Evolutionary conservation across 2,888 invertebrate genomes (phyloP), one percentile per base, ranked within the genome.

Genomic region (Oscheius sp.): DNA sequence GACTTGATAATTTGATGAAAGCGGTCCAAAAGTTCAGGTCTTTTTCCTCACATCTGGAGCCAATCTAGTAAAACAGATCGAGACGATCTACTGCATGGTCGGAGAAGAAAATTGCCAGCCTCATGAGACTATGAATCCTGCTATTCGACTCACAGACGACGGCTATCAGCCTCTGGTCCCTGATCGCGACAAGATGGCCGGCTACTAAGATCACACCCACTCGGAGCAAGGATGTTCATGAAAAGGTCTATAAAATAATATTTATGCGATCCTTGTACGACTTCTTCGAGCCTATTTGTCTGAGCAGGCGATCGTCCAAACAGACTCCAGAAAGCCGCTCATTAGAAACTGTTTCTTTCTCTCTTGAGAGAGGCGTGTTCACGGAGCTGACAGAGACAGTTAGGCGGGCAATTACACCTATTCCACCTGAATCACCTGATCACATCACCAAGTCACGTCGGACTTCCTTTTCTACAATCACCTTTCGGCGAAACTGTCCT

Each of bases 41-140:
- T 47, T 48, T 7, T 63, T 63, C 48, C n/a, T 63, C 7, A 47
- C 47, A 21, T 63, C 63, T 5, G 63, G 63, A 48, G 63, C 48
- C 21, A 48, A 63, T 63, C 29, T 63, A 1, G 9, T 29, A 47
- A 37, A 32, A 10, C 63, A 48, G 10, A 32, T 32, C 2, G 63
- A 50, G 48, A 63, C 63, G 21, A 47, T 63, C 11, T 10, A 21
- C n/a, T 63, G 63, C 47, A 47, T 63, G n/a, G 9, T 63, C 29
- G 63, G 48, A 21, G 48, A 63, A 32, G 29, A 63, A 1, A 48
- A 63, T 29, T 63, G 63, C 48, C n/a, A 5, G 9, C 48, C 63
- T 11, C 21, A 63, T 48, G 48, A 48, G 32, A 21, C n/a, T 29
- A 11, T 48, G 47, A 5, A 10, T 29, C 48, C 63, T 2, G 63